Evolutionary conservation across 2,888 invertebrate species (phyloP), one percentile per base, ranked within the genome.

Genomic region (Trachelus stipa): DNA sequence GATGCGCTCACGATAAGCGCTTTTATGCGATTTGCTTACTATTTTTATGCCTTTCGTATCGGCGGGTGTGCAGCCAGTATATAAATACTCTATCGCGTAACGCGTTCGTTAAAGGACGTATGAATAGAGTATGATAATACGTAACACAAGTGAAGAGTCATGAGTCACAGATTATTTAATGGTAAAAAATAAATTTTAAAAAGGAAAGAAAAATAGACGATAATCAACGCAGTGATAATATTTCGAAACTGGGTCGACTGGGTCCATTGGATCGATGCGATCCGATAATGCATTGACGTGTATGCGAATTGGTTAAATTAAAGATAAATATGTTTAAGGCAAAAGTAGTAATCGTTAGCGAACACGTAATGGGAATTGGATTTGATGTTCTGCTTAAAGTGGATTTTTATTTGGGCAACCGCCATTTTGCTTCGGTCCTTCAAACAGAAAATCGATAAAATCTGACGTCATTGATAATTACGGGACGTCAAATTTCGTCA

Each of bases 401-500:
- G 23, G 56, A 23, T 56, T 56, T 56, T 56, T 56, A 56, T 56
- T 23, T 23, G 23, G 56, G 56, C 23, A 56, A 56, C 56, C 23
- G 56, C 56, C 56, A 23, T 56, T 56, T 1, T 9, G 23, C 56
- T 56, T 56, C 23, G 23, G 56, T 23, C 23, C 56, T 56, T 23
- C 56, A 74, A 34, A 34, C 73, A 31, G 68, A 37, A 37, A 77
- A 77, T 77, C 77, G 77, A 78, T 78, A 71, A 12, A 68, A 71
- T 40, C 76, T 40, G 76, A 78, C 56, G 78, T 40, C 78, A 68
- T 73, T 31, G 78, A 68, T 78, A 75, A 73, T 78, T 78, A 78
- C 73, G 78, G 34, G 73, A 73, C 74, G 78, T 78, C 78, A 78
- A 78, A 78, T 78, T 78, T 78, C 76, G 68, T 40, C 78, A 34